phyloP scores from a whole-genome alignment of 2,888 invertebrate genomes.

The Cactoblastis cactorum region DNA sequence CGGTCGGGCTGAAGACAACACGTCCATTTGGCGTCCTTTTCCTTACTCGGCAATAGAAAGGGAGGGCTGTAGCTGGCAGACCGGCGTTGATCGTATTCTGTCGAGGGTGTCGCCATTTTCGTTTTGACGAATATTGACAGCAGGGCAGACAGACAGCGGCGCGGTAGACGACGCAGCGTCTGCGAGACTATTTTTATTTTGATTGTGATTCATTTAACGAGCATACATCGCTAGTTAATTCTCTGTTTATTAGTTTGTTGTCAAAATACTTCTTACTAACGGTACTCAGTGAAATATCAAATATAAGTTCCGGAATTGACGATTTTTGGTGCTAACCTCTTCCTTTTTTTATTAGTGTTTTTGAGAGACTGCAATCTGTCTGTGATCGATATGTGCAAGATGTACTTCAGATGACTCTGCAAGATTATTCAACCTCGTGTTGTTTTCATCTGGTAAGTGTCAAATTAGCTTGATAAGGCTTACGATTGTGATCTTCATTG shows the following conservation, averaged over 20 bases:
- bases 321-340: constrained; percentile 75
- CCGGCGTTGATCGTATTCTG: constrained; percentile 75
- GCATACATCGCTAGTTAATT: constrained; percentile 46
- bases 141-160: constrained; percentile 78
- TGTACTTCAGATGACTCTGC: constrained; percentile 75
- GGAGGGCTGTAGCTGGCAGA: constrained; percentile 48
- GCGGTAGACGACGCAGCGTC: constrained; percentile 75
- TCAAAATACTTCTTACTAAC: constrained; percentile 49
- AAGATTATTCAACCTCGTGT: constrained; percentile 48
- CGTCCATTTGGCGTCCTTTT: constrained; percentile 52
- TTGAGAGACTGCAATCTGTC: constrained; percentile 73
- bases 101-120: constrained; percentile 86
- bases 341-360: constrained; percentile 70
- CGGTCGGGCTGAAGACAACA: constrained; percentile 69
- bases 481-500: neutral
- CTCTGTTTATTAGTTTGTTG: constrained; percentile 44
- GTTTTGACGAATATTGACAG: constrained; percentile 87
- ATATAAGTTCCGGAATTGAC: constrained; percentile 41
- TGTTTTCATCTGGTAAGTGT: constrained; percentile 64
- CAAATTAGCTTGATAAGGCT: constrained; percentile 16
- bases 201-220: constrained; percentile 72
- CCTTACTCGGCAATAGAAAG: constrained; percentile 32
- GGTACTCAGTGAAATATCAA: constrained; percentile 52
- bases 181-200: constrained; percentile 76
- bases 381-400: constrained; percentile 78